A percentile compares a stretch with the other conserved stretches of the same genome.
These are phyloP conservation scores for Esox masquinongy DNA, from an alignment of 2,797 vertebrate genomes.

Conservation along the genomic window DNA sequence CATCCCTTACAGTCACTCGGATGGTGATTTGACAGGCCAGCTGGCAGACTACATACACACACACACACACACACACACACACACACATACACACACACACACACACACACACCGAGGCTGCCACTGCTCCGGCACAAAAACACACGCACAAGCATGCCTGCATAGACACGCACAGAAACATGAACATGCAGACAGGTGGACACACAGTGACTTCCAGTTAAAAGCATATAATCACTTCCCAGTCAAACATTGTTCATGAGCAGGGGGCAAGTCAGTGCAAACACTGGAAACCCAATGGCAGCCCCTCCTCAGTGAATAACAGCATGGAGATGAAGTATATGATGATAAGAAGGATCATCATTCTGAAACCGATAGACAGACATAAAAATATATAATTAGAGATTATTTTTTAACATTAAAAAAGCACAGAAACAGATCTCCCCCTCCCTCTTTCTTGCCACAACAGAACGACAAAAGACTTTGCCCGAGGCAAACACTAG, in stretches of 20 bases:
- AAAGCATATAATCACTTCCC: not conserved
- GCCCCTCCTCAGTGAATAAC: not conserved
- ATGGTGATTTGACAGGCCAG: constrained; percentile 48
- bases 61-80: constrained; percentile 17
- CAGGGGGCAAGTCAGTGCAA: not conserved
- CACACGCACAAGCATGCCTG: not conserved
- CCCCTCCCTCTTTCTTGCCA: not conserved
- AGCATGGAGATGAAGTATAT: no score
- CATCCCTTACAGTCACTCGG: constrained; percentile 4
- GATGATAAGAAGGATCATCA: not conserved
- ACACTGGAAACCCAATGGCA: not conserved
- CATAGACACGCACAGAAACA: constrained; percentile 17
- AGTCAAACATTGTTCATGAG: not conserved
- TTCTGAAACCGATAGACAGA: no score
- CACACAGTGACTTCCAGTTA: constrained; percentile 7
- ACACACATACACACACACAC: not conserved
- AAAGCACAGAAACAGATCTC: no score
- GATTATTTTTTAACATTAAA: no score
- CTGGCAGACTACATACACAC: constrained; percentile 29
- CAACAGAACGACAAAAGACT: constrained; percentile 49
- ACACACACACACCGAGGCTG: not conserved
- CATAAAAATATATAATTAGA: no score
- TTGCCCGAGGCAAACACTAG: constrained; percentile 50
- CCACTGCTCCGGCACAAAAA: not conserved
- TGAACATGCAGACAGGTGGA: not conserved